These are phyloP conservation scores for Chromis chromis DNA, from an alignment of 2,797 vertebrate genomes.

Conservation along the genomic window DNA sequence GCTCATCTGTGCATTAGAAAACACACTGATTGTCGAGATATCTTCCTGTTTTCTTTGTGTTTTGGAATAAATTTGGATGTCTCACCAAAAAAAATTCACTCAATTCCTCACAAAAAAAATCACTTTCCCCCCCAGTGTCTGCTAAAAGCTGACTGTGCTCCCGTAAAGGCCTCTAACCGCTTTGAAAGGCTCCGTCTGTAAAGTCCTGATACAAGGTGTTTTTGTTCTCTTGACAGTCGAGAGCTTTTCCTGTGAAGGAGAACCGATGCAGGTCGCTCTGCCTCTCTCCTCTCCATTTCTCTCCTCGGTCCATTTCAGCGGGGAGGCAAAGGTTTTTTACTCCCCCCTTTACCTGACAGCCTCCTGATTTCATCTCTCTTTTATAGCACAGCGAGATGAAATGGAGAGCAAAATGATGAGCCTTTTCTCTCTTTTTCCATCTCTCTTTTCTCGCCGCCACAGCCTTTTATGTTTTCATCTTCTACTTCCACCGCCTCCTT, in stretches of 20 bases:
- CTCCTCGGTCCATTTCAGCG: constrained; percentile 53
- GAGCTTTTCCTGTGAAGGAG: constrained; percentile 59
- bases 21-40: neutral
- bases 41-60: neutral
- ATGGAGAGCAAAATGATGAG: constrained; percentile 59
- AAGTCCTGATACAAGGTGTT: constrained; percentile 48
- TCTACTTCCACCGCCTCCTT: constrained; percentile 37
- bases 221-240: constrained; percentile 66
- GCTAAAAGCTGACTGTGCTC: constrained; percentile 41
- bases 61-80: neutral
- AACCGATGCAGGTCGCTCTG: constrained; percentile 50
- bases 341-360: constrained; percentile 59
- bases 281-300: constrained; percentile 44
- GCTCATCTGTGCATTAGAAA: neutral
- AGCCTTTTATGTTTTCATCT: constrained; percentile 61
- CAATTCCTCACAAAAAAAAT: constrained; percentile 17
- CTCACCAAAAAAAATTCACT: constrained; percentile 3
- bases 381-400: constrained; percentile 39
- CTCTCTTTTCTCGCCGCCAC: constrained; percentile 33
- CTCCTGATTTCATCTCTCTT: constrained; percentile 60
- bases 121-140: neutral
- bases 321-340: constrained; percentile 53
- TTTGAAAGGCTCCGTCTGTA: constrained; percentile 41
- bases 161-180: constrained; percentile 34
- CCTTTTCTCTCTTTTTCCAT: constrained; percentile 37